Evolutionary conservation across 2,888 invertebrate species (phyloP).

Genomic region (Leucoptera coffeella): DNA sequence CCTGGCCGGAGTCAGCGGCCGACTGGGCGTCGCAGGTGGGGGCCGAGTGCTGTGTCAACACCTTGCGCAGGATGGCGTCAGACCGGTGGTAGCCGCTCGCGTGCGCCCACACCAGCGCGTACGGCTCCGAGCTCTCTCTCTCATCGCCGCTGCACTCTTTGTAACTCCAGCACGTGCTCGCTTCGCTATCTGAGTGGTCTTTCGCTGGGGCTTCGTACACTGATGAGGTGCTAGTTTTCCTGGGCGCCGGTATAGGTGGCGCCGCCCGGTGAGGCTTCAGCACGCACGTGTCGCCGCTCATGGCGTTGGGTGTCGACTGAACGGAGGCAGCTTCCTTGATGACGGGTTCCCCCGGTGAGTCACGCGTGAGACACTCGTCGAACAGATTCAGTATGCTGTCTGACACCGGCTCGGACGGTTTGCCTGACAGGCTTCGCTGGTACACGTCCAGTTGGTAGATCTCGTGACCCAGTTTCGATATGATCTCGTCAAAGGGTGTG

Average conservation of each 20-base stretch:
- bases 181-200: conserved; percentile 24
- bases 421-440: conserved; percentile 23
- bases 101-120: conserved; percentile 38
- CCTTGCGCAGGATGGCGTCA: conserved; percentile 26
- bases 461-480: conserved; percentile 39
- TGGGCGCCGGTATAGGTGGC: conserved; percentile 23
- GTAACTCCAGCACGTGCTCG: conserved; percentile 45
- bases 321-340: neutral
- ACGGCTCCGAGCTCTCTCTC: conserved; percentile 17
- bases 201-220: conserved; percentile 8
- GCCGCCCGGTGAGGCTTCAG: too few relatives aligned
- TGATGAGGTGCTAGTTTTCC: conserved; percentile 15
- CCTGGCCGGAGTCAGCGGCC: conserved; percentile 17
- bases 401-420: conserved; percentile 21
- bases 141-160: conserved; percentile 29
- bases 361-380: conserved; percentile 32
- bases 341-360: neutral
- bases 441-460: conserved; percentile 42
- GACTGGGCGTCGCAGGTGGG: conserved; percentile 14
- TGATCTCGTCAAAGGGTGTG: conserved; percentile 35
- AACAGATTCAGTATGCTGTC: conserved; percentile 40
- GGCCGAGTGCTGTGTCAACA: conserved; percentile 28
- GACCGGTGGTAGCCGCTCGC: conserved; percentile 41
- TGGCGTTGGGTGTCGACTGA: conserved; percentile 15
- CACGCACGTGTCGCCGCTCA: conserved; percentile 9